These are phyloP conservation scores for Oreotrochilus melanogaster DNA, from an alignment of 2,113 vertebrate species.

Conservation along the genomic window DNA sequence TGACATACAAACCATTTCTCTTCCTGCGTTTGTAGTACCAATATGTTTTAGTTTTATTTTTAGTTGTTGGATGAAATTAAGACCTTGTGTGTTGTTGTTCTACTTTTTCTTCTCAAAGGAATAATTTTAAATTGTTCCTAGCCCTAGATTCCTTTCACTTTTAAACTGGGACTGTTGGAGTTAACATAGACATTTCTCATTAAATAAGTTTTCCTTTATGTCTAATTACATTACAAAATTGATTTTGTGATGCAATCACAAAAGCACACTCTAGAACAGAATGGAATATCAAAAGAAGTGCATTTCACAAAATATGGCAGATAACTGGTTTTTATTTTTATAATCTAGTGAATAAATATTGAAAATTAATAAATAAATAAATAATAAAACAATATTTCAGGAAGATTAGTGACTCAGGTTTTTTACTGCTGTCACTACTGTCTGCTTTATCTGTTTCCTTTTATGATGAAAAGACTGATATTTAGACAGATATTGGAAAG, in stretches of 20 bases:
- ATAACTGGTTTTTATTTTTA: background rate
- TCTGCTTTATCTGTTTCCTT: background rate
- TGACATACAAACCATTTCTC: background rate
- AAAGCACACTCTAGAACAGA: background rate
- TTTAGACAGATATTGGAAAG: background rate
- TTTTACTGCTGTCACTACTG: background rate
- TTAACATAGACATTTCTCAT: background rate
- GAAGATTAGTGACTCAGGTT: background rate
- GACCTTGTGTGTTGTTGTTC: background rate
- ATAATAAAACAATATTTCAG: background rate
- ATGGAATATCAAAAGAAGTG: background rate
- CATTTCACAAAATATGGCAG: background rate
- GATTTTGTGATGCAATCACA: background rate
- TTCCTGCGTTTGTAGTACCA: background rate
- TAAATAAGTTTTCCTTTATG: background rate
- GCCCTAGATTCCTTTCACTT: background rate
- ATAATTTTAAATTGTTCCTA: background rate
- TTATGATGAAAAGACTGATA: background rate
- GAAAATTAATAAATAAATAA: background rate
- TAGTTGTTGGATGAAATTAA: background rate
- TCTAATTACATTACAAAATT: background rate
- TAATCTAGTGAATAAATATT: background rate
- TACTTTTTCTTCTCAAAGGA: background rate
- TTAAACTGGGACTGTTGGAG: background rate
- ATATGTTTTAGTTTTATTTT: background rate